Evolutionary conservation across 2,888 invertebrate species (phyloP), one percentile per base, ranked within the genome.

Genomic region (Chydorus sphaericus): DNA sequence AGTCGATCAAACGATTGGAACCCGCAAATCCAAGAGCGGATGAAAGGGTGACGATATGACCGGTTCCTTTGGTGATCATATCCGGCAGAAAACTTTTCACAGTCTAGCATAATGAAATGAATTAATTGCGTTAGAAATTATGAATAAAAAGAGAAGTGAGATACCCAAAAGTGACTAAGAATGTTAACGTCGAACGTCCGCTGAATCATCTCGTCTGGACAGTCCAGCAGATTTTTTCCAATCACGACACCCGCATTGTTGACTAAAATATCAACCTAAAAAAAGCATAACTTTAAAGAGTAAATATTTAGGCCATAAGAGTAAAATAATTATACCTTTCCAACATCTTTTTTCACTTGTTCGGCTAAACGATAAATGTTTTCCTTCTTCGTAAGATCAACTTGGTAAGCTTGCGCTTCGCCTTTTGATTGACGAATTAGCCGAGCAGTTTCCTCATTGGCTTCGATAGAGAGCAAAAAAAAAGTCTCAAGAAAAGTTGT

Each of bases 201-300:
- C 67, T 85, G 83, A 62, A 94, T 86, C 60, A 88, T 77, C 61
- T 87, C 78, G 67, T 92, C 90, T 0, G 86, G 82, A 2, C 85
- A 86, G 55, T 92, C 86, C 62, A 92, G 70, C 39, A 94, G 75
- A 61, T 80, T 78, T 62, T 78, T 79, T 0, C 90, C 90, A 5
- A 81, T 82, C 11, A 85, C 89, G 53, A 93, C 81, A 14, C 93
- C 94, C n/a, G 94, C 94, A 68, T 94, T 94, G 74, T 94, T 94
- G 59, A 94, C 78, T 55, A 94, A 73, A 61, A 94, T 78, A 20
- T 84, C 81, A 14, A 93, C 85, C 83, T 83, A 69, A 29, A 33
- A 31, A 8, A 31, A 18, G 14, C 1, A n/a, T n/a, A n/a, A 54
- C 4, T 8, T 4, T 4, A 26, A 3, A 11, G 4, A 30, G 3